Evolutionary conservation across 1,140 invertebrate species (phyloP).

Genomic region (Asobara japonica): DNA sequence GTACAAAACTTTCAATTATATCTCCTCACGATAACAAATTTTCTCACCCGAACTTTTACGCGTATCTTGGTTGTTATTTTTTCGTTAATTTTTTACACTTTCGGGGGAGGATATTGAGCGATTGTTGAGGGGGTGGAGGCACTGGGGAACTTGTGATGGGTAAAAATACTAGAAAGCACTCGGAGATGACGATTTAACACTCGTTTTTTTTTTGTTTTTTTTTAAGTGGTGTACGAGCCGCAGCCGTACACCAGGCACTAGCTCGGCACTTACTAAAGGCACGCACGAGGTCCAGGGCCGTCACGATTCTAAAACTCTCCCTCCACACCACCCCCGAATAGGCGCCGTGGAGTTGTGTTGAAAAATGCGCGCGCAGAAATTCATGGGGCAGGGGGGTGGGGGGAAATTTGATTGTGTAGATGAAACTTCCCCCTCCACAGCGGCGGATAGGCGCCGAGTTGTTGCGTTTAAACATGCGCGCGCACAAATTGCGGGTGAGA

Average conservation of each 20-base stretch:
- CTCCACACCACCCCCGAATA: background rate
- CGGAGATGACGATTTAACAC: background rate
- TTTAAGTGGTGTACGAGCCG: background rate
- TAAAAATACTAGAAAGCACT: background rate
- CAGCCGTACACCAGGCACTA: slow-evolving; percentile 5
- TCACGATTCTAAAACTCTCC: slow-evolving; percentile 23
- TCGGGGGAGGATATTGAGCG: background rate
- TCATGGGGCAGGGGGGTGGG: no score
- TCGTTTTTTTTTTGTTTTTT: background rate
- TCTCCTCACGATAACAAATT: no score
- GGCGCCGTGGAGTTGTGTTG: background rate
- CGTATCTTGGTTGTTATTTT: background rate
- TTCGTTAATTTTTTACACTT: background rate
- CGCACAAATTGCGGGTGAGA: no score
- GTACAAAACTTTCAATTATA: background rate
- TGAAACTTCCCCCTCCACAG: no score
- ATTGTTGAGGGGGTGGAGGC: background rate
- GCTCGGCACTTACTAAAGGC: slow-evolving; percentile 23
- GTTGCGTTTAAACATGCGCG: no score
- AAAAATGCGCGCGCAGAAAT: background rate
- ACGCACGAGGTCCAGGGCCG: slow-evolving; percentile 35
- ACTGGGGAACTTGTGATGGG: background rate
- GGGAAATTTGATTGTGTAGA: background rate
- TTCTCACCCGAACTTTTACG: background rate
- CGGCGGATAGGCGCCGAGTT: no score